These are phyloP conservation scores for Sylvia atricapilla DNA, from an alignment of 2,113 vertebrate genomes.

Conservation along the genomic window DNA sequence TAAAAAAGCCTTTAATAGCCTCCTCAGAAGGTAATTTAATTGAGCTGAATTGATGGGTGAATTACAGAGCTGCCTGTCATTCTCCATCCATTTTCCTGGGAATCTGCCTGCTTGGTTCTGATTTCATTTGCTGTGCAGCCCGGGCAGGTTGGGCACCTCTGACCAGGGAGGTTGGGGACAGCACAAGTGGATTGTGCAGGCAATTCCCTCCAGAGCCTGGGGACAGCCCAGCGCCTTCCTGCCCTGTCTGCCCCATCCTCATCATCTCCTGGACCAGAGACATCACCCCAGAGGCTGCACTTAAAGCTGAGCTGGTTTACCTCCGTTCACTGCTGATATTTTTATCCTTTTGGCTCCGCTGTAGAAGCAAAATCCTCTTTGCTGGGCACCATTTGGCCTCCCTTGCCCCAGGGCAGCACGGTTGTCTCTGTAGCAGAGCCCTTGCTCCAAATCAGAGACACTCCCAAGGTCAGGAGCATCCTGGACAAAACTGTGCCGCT, in stretches of 20 bases:
- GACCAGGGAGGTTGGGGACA: not conserved
- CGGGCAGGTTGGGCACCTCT: not conserved
- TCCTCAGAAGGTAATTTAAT: conserved; percentile 64
- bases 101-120: not conserved
- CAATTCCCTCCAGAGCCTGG: not conserved
- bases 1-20: conserved; percentile 60
- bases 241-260: not conserved
- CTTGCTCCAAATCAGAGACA: not conserved
- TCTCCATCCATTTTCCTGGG: conserved; percentile 14
- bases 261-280: rapidly evolving
- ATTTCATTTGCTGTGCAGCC: not conserved
- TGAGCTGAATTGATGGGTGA: conserved; percentile 47
- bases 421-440: not conserved
- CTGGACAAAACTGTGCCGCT: not conserved
- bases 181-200: not conserved
- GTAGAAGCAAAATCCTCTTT: conserved; percentile 27
- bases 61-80: conserved; percentile 43
- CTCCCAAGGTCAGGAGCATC: not conserved
- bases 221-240: not conserved
- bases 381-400: conserved; percentile 28
- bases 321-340: not conserved
- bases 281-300: not conserved
- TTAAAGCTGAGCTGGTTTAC: not conserved
- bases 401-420: not conserved
- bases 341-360: conserved; percentile 21